Evolutionary conservation across 1,140 invertebrate species (phyloP).

Genomic region (Drosophila orena): DNA sequence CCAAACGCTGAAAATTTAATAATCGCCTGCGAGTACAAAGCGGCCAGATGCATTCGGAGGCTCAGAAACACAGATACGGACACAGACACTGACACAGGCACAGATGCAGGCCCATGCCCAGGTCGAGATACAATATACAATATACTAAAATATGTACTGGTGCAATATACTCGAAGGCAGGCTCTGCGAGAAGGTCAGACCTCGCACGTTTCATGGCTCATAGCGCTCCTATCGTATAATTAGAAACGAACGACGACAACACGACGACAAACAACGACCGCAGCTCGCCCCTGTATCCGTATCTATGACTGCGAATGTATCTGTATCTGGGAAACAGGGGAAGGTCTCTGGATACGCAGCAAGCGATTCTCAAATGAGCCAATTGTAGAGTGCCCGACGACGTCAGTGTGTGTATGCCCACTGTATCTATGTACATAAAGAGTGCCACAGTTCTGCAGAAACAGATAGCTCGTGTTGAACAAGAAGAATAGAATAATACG

Average conservation of each 20-base stretch:
- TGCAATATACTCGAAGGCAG: slow-evolving; percentile 30
- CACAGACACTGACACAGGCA: slow-evolving; percentile 10
- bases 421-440: slow-evolving; percentile 18
- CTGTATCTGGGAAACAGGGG: slow-evolving; percentile 28
- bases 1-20: slow-evolving; percentile 71
- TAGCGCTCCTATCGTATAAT: slow-evolving; percentile 83
- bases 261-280: slow-evolving; percentile 55
- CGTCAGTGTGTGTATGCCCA: background rate
- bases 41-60: slow-evolving; percentile 29
- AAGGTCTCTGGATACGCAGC: slow-evolving; percentile 59
- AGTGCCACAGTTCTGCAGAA: slow-evolving; percentile 28
- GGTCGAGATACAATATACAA: slow-evolving; percentile 4
- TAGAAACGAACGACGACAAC: slow-evolving; percentile 77
- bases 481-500: slow-evolving; percentile 19
- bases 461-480: slow-evolving; percentile 30
- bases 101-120: slow-evolving; percentile 10
- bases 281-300: slow-evolving; percentile 5
- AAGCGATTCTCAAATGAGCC: slow-evolving; percentile 59
- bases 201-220: slow-evolving; percentile 80
- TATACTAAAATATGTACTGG: background rate
- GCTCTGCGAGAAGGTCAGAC: slow-evolving; percentile 80
- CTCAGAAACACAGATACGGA: slow-evolving; percentile 19
- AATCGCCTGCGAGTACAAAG: slow-evolving; percentile 48
- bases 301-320: slow-evolving; percentile 13
- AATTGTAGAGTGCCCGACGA: slow-evolving; percentile 65